phyloP scores from a whole-genome alignment of 2,797 vertebrate species.

The Coreius guichenoti region DNA sequence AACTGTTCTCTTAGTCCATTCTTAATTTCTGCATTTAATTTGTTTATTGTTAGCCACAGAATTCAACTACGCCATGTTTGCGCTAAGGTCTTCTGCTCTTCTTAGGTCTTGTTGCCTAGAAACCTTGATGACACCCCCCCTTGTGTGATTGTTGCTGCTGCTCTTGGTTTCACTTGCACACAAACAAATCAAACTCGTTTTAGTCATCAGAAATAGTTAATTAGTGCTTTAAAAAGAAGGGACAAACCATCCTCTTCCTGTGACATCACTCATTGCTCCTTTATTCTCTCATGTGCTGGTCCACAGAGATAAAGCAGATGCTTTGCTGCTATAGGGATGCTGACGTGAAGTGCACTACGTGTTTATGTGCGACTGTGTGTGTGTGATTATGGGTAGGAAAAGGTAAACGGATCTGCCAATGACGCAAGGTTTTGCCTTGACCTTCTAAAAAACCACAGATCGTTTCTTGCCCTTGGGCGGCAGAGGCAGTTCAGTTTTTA shows the following conservation, averaged over 20 bases:
- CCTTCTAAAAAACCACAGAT: slow-evolving; percentile 42
- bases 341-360: background rate
- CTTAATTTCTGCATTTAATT: slow-evolving; percentile 1
- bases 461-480: slow-evolving; percentile 28
- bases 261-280: slow-evolving; percentile 31
- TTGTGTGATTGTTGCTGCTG: slow-evolving; percentile 47
- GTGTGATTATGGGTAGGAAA: slow-evolving; percentile 32
- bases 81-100: slow-evolving; percentile 53
- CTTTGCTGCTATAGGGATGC: slow-evolving; percentile 25
- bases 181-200: slow-evolving; percentile 48
- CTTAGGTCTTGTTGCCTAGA: slow-evolving; percentile 60
- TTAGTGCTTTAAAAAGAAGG: slow-evolving; percentile 50
- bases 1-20: background rate
- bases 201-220: slow-evolving; percentile 34
- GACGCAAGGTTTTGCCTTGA: slow-evolving; percentile 43
- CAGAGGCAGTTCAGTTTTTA: slow-evolving; percentile 11
- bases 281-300: slow-evolving; percentile 46
- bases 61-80: slow-evolving; percentile 39
- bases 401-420: slow-evolving; percentile 51
- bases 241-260: slow-evolving; percentile 2
- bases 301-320: slow-evolving; percentile 44
- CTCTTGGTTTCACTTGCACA: slow-evolving; percentile 35
- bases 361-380: slow-evolving; percentile 24
- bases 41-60: slow-evolving; percentile 38
- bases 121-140: slow-evolving; percentile 54